Evolutionary conservation across 2,113 vertebrate species (phyloP).

Genomic region (Hirundichthys speculiger): DNA sequence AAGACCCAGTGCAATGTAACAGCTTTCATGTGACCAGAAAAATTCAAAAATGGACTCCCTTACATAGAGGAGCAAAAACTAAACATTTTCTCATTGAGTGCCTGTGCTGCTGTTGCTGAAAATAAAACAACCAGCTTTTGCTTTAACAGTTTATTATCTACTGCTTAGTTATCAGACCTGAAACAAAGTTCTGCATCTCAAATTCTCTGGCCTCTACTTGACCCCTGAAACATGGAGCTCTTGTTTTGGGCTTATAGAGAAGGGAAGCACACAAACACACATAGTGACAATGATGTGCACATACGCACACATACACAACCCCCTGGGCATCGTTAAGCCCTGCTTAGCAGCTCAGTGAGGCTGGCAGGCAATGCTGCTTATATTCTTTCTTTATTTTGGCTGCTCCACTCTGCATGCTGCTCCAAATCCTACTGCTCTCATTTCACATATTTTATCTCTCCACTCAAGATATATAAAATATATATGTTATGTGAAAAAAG

Average conservation of each 20-base stretch:
- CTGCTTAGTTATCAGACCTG: constrained; percentile 32
- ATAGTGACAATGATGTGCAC: constrained; percentile 24
- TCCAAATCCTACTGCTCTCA: constrained; percentile 75
- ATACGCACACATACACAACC: constrained; percentile 58
- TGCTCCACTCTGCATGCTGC: constrained; percentile 69
- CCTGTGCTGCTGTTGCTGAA: background rate
- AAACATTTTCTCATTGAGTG: too few relatives aligned
- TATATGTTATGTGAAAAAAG: constrained; percentile 48
- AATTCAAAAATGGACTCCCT: background rate
- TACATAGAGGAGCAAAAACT: background rate
- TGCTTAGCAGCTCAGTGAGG: constrained; percentile 78
- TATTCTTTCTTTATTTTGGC: constrained; percentile 77
- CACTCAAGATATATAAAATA: constrained; percentile 62
- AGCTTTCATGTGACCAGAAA: background rate
- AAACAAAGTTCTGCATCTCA: constrained; percentile 65
- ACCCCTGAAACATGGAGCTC: constrained; percentile 69
- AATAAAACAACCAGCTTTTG: constrained; percentile 18
- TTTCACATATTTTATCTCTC: constrained; percentile 73
- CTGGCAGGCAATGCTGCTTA: constrained; percentile 72
- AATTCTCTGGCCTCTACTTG: constrained; percentile 66
- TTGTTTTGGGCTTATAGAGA: constrained; percentile 69
- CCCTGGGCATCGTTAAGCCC: constrained; percentile 77
- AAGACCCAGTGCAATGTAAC: background rate
- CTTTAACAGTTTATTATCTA: constrained; percentile 12
- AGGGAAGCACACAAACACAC: constrained; percentile 39